phyloP scores from a whole-genome alignment of 2,888 invertebrate genomes.

The Tortrix viridana region DNA sequence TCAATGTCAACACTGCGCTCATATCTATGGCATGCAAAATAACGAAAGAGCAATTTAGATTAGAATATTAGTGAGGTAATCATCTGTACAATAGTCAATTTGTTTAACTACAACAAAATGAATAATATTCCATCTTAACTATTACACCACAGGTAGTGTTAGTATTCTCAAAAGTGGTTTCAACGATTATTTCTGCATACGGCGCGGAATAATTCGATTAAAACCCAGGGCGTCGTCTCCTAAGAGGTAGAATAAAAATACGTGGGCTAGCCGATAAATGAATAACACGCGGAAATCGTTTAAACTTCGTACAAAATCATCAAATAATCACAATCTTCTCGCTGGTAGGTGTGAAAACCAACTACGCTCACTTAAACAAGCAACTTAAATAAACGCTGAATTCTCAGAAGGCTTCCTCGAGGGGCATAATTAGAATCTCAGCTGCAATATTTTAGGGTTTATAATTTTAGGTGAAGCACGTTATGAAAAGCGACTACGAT shows the following conservation, averaged over 20 bases:
- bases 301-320: neutral
- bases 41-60: slow-evolving; percentile 1
- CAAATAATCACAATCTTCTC: neutral
- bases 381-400: slow-evolving; percentile 15
- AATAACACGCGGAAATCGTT: neutral
- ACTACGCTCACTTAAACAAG: slow-evolving; percentile 8
- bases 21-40: slow-evolving; percentile 1
- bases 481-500: no score
- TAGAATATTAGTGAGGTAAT: no score
- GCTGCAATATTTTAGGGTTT: neutral
- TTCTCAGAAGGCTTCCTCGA: slow-evolving; percentile 6
- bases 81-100: no score
- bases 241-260: neutral
- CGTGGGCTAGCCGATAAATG: neutral
- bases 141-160: no score
- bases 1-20: neutral
- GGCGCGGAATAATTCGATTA: no score
- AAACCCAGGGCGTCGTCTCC: no score
- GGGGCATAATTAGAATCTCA: neutral
- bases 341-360: slow-evolving; percentile 14
- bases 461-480: neutral
- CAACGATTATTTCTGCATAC: no score
- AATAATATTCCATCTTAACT: no score
- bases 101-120: no score
- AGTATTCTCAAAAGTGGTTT: no score